Evolutionary conservation across 1,140 invertebrate genomes (phyloP), one percentile per base, ranked within the genome.

Genomic region (Scaptomyza graminum): DNA sequence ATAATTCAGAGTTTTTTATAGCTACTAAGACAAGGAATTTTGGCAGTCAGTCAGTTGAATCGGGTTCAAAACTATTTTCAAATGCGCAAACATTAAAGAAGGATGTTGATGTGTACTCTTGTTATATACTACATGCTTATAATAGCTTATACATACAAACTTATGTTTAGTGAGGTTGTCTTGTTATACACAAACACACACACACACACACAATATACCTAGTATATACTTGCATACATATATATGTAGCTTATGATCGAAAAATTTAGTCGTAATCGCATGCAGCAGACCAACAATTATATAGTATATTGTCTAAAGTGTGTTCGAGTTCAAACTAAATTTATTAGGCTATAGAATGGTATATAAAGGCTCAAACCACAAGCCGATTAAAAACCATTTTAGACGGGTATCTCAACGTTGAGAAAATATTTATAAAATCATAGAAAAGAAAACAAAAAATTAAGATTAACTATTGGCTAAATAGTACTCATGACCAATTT

Each of bases 101-200:
- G 67, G 56, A 59, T 85, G 76, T 75, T 72, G 78, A 71, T 87
- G 75, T 88, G 82, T 82, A 88, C 76, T 87, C 83, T 88, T 85
- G 81, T 85, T 85, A 85, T 71, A 80, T 76, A 83, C 7, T 76
- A 83, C 7, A 25, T 18, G 34, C 13, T 28, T 56, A 46, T 54
- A 46, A 63, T 74, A 74, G 79, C 74, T 69, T 81, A 81, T 71
- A 83, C 61, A 83, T 82, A 68, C n/a, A n/a, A n/a, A 68, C 57
- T 83, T 87, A 87, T 87, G 82, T 85, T 85, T 88, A 88, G 78
- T 73, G 83, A 87, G 82, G 82, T 87, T 87, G 82, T 87, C 82
- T 82, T 82, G 78, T 88, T 85, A 75, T 75, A 77, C 61, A 84
- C 78, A 64, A 54, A 84, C 41, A 62, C 44, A 68, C 49, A 76